Percentiles rank a stretch among this genome's conserved stretches.
Conservation (phyloP, 2,888 invertebrate genomes). For the Zygogramma bicolorata region DNA sequence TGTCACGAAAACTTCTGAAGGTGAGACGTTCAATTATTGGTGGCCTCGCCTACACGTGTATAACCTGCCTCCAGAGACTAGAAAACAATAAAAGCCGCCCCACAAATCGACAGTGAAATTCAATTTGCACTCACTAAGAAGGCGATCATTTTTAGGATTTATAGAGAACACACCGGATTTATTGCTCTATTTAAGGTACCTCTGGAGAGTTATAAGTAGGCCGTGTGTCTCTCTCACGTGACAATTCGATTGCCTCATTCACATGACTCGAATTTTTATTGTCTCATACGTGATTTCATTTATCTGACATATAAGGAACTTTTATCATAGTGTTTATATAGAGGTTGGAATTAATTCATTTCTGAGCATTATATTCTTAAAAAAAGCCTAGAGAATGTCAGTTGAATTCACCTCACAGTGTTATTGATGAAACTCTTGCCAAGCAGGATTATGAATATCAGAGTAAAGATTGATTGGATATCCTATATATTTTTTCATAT, state of each 20-base stretch:
- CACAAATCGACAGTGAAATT: not conserved
- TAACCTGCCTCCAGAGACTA: not conserved
- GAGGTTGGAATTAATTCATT: too few species aligned
- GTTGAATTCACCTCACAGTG: too few species aligned
- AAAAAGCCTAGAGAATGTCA: too few species aligned
- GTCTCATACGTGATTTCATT: not conserved
- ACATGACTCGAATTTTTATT: conserved; percentile 60
- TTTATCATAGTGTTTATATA: too few species aligned
- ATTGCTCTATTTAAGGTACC: conserved; percentile 56
- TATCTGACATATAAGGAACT: not conserved
- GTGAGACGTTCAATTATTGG: not conserved
- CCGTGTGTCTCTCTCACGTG: conserved; percentile 58
- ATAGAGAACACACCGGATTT: conserved; percentile 61
- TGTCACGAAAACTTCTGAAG: too few species aligned
- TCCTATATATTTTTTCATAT: too few species aligned
- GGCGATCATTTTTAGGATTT: conserved; percentile 62
- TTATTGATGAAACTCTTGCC: too few species aligned
- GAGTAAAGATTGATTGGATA: too few species aligned
- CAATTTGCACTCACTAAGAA: conserved; percentile 48
- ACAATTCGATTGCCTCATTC: conserved; percentile 60
- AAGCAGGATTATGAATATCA: too few species aligned
- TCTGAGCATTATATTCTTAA: too few species aligned
- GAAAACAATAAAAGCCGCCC: not conserved
- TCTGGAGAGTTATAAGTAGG: conserved; percentile 55
- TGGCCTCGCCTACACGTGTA: not conserved